Percentiles rank a stretch among this genome's conserved stretches.
These are phyloP conservation scores for Melipona beecheii DNA, from an alignment of 2,888 invertebrate species.

Conservation along the genomic window DNA sequence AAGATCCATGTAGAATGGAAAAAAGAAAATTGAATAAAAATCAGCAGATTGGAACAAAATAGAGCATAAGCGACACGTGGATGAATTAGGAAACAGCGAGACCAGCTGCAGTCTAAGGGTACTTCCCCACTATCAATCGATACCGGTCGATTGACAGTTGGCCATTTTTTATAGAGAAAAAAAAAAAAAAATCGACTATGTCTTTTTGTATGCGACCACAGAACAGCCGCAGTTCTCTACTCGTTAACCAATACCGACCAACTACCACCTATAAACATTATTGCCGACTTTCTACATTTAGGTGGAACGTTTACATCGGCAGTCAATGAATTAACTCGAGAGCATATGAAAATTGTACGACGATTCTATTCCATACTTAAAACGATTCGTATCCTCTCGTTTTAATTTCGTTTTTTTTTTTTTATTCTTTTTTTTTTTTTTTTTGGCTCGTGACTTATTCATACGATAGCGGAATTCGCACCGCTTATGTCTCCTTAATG, in stretches of 20 bases:
- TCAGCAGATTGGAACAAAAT: conserved; percentile 47
- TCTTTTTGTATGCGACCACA: conserved; percentile 65
- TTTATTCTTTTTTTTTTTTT: neutral
- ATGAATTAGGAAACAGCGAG: conserved; percentile 68
- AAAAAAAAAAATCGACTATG: conserved; percentile 53
- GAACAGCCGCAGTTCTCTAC: conserved; percentile 64
- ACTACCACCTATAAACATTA: conserved; percentile 67
- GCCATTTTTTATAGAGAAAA: conserved; percentile 41
- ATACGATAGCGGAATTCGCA: conserved; percentile 60
- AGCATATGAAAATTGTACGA: conserved; percentile 56
- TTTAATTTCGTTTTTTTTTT: conserved; percentile 39
- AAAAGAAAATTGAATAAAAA: conserved; percentile 43
- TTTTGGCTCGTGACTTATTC: conserved; percentile 59
- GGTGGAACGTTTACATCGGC: conserved; percentile 66
- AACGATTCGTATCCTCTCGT: conserved; percentile 56
- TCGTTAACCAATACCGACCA: conserved; percentile 58
- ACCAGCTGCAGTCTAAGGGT: conserved; percentile 74
- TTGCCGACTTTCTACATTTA: conserved; percentile 58
- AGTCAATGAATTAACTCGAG: conserved; percentile 66
- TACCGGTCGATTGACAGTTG: conserved; percentile 71
- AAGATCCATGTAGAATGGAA: conserved; percentile 8
- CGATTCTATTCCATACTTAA: conserved; percentile 41
- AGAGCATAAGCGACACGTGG: conserved; percentile 40
- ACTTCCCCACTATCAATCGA: conserved; percentile 65
- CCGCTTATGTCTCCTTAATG: conserved; percentile 54